Evolutionary conservation across 1,140 invertebrate species (phyloP).

Genomic region (Cyclina sinensis): DNA sequence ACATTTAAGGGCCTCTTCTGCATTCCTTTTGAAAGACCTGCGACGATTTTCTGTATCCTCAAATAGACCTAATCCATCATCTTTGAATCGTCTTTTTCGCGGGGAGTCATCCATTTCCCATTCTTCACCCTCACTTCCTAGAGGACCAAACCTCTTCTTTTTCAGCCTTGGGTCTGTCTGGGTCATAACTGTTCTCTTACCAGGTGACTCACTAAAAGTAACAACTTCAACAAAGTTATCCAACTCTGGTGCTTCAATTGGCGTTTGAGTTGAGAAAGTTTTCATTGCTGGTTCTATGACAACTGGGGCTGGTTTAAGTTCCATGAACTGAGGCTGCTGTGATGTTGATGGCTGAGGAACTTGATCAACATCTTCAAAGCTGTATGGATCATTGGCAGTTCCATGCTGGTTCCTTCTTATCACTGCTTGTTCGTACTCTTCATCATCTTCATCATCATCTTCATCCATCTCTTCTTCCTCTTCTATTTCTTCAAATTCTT

Average conservation of each 20-base stretch:
- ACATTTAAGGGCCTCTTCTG: constrained; percentile 84
- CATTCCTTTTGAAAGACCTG: constrained; percentile 81
- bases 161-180: constrained; percentile 84
- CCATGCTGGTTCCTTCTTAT: constrained; percentile 40
- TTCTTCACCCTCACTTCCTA: constrained; percentile 79
- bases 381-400: constrained; percentile 48
- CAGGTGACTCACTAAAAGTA: constrained; percentile 79
- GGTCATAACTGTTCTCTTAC: constrained; percentile 82
- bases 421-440: constrained; percentile 57
- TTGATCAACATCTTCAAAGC: constrained; percentile 59
- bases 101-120: constrained; percentile 73
- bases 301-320: constrained; percentile 56
- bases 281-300: constrained; percentile 64
- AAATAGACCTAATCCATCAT: constrained; percentile 82
- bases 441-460: constrained; percentile 57
- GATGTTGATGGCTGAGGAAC: constrained; percentile 60
- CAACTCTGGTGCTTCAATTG: constrained; percentile 69
- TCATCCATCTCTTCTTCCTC: constrained; percentile 64
- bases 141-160: constrained; percentile 84
- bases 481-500: constrained; percentile 64
- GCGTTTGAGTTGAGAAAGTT: constrained; percentile 76
- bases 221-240: constrained; percentile 83
- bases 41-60: constrained; percentile 82
- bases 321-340: constrained; percentile 43
- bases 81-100: constrained; percentile 75